Conservation (phyloP, 2,797 vertebrate genomes). For the Sciurus vulgaris region DNA sequence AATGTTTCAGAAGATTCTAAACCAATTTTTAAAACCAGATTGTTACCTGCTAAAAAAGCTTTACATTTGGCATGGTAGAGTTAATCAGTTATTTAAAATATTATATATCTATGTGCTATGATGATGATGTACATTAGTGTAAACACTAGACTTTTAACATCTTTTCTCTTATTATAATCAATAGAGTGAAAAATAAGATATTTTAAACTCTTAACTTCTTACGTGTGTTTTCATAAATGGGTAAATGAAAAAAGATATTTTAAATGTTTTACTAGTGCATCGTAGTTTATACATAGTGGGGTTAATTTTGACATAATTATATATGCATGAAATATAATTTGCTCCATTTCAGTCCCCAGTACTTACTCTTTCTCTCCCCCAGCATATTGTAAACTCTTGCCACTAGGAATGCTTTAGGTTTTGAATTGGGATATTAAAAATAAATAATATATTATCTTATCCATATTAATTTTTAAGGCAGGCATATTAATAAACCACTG, state of each 20-base stretch:
- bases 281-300: too few species aligned
- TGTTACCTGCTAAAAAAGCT: neutral
- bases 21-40: conserved; percentile 55
- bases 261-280: too few species aligned
- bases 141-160: conserved; percentile 71
- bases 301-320: too few species aligned
- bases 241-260: too few species aligned
- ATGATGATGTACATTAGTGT: conserved; percentile 64
- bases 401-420: conserved; percentile 66
- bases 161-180: conserved; percentile 79
- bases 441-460: conserved; percentile 80
- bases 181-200: conserved; percentile 71
- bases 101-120: conserved; percentile 27
- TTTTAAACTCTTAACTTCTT: neutral
- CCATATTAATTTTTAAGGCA: conserved; percentile 78
- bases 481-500: conserved; percentile 80
- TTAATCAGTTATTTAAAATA: neutral
- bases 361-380: too few species aligned
- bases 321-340: too few species aligned
- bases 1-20: conserved; percentile 48
- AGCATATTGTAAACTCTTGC: conserved; percentile 72
- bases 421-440: conserved; percentile 7
- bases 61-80: conserved; percentile 18
- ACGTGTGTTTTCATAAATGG: too few species aligned
- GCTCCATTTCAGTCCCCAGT: too few species aligned